Percentiles rank a stretch among this genome's conserved stretches.
Conservation (phyloP, 2,888 invertebrate genomes). For the Hirtodrosophila trivittata region DNA sequence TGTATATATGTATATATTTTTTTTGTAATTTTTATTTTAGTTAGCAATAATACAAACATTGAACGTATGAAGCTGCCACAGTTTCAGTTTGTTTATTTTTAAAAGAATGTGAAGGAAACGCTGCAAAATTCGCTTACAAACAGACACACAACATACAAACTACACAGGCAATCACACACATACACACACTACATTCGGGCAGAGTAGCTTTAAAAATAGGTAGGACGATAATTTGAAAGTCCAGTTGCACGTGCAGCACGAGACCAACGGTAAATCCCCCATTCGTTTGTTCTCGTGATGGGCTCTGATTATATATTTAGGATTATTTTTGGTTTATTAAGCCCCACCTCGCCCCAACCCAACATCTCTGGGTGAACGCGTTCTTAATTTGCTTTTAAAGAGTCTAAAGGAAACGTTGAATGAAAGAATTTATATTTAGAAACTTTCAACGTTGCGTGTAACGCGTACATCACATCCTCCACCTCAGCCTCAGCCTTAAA, state of each 20-base stretch:
- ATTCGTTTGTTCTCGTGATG: conserved; percentile 1
- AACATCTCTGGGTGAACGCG: background rate
- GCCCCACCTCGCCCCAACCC: conserved; percentile 6
- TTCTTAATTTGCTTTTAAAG: conserved; percentile 20
- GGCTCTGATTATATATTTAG: conserved; percentile 18
- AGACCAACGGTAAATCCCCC: no score
- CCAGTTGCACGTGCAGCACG: conserved; percentile 49
- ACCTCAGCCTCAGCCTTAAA: no score
- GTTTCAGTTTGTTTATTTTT: conserved; percentile 50
- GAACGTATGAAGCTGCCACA: conserved; percentile 33
- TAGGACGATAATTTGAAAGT: conserved; percentile 28
- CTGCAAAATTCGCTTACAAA: conserved; percentile 38
- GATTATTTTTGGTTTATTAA: conserved; percentile 36
- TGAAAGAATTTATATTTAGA: conserved; percentile 20
- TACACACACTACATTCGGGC: background rate
- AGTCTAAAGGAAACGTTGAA: background rate
- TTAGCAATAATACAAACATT: conserved; percentile 47
- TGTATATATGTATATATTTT: conserved; percentile 1
- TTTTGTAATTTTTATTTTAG: conserved; percentile 38
- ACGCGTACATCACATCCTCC: no score
- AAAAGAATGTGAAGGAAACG: conserved; percentile 56
- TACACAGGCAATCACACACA: background rate
- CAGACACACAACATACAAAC: conserved; percentile 3
- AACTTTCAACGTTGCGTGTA: background rate
- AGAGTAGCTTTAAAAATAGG: conserved; percentile 38